Evolutionary conservation across 2,888 invertebrate species (phyloP).

Genomic region (Anaspis maculata): DNA sequence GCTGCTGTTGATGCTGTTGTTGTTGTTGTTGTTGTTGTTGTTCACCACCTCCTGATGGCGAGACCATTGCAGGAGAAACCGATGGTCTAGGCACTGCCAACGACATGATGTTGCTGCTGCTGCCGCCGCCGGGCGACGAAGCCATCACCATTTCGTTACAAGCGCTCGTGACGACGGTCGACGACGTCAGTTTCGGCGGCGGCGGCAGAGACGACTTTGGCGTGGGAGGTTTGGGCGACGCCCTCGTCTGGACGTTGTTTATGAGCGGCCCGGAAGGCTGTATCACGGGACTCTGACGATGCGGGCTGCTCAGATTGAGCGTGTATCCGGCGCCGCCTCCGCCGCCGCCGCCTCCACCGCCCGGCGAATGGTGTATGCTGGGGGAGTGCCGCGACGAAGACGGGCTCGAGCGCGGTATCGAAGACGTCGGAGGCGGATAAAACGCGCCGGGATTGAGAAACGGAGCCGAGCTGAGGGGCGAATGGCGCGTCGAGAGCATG

Average conservation of each 20-base stretch:
- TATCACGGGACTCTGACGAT: conserved; percentile 37
- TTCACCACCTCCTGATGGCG: no score
- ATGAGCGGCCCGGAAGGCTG: conserved; percentile 40
- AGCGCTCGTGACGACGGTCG: conserved; percentile 7
- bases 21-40: no score
- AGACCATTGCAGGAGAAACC: conserved; percentile 15
- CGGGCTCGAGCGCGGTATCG: conserved; percentile 46
- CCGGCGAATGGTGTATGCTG: conserved; percentile 26
- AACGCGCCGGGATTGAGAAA: conserved; percentile 31
- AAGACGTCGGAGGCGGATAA: conserved; percentile 25
- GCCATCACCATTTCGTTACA: neutral
- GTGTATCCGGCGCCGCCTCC: conserved; percentile 26
- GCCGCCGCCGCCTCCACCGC: no score
- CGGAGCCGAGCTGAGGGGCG: conserved; percentile 29
- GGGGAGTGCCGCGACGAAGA: conserved; percentile 47
- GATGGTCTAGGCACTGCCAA: conserved; percentile 10
- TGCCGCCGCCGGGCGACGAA: conserved; percentile 2
- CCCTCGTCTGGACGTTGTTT: conserved; percentile 24
- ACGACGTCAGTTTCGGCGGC: conserved; percentile 12
- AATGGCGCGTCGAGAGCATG: conserved; percentile 39
- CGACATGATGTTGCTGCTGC: no score
- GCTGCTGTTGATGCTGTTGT: no score
- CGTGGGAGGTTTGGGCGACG: conserved; percentile 31
- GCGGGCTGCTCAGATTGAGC: conserved; percentile 34
- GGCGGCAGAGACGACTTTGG: conserved; percentile 21